Conservation (phyloP, 1,140 invertebrate genomes). For the Drosophila burlai region DNA sequence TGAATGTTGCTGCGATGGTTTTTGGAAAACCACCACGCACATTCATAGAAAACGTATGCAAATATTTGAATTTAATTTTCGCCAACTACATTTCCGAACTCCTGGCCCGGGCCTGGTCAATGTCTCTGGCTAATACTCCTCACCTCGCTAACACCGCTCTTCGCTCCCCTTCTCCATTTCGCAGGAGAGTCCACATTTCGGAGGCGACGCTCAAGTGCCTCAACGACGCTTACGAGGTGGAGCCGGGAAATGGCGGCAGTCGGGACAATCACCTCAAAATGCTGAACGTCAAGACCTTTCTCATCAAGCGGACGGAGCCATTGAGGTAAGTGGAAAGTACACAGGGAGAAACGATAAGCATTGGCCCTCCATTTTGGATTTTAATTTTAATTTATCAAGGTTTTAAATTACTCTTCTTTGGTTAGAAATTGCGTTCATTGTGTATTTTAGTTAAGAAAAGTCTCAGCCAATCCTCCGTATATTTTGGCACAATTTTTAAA, state of each 20-base stretch:
- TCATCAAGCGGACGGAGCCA: constrained; percentile 95
- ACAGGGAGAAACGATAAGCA: constrained; percentile 39
- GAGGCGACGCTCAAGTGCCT: constrained; percentile 93
- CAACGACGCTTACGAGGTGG: constrained; percentile 95
- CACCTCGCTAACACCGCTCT: neutral
- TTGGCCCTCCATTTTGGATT: neutral
- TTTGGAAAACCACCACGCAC: constrained; percentile 62
- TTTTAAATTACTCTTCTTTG: neutral
- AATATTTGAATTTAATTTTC: constrained; percentile 84
- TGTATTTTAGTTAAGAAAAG: too few species aligned
- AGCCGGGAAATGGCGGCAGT: constrained; percentile 94
- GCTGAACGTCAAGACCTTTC: constrained; percentile 94
- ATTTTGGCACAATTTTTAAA: neutral
- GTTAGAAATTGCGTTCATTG: neutral
- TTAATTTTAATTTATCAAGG: neutral
- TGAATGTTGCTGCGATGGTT: constrained; percentile 17
- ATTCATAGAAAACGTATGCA: constrained; percentile 69
- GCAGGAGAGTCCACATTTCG: constrained; percentile 96
- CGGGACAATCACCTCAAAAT: constrained; percentile 95
- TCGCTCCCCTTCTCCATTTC: constrained; percentile 4
- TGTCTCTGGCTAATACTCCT: constrained; percentile 13
- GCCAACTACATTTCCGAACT: constrained; percentile 60
- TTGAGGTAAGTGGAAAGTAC: constrained; percentile 85
- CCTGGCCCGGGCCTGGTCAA: neutral
- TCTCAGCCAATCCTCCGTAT: neutral